Percentiles rank a stretch among this genome's conserved stretches.
These are phyloP conservation scores for Oreochromis tanganicae DNA, from an alignment of 2,113 vertebrate species.

Conservation along the genomic window DNA sequence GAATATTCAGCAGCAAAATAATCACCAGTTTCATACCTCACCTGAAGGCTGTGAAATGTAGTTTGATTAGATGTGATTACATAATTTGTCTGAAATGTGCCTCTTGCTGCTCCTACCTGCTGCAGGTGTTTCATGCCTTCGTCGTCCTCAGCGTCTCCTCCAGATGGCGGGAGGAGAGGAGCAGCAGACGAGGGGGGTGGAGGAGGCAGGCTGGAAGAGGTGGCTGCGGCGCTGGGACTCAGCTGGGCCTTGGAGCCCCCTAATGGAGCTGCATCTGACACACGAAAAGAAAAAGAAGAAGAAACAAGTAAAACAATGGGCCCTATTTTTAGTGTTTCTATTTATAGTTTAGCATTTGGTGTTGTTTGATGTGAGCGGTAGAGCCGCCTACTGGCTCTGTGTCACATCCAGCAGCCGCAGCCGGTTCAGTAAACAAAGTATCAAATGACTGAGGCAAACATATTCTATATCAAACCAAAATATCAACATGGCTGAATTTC, in stretches of 20 bases:
- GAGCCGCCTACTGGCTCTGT: conserved; percentile 1
- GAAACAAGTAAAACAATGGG: conserved; percentile 16
- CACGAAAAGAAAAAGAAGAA: background rate
- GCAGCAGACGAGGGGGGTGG: conserved; percentile 75
- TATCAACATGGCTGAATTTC: background rate
- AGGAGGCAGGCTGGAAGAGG: conserved; percentile 67
- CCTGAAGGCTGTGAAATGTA: background rate
- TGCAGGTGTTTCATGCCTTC: conserved; percentile 92
- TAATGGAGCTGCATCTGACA: conserved; percentile 50
- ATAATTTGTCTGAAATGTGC: background rate
- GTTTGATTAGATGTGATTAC: background rate
- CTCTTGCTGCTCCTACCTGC: conserved; percentile 72
- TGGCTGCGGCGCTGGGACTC: conserved; percentile 41
- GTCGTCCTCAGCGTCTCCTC: conserved; percentile 85
- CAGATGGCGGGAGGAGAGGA: conserved; percentile 68
- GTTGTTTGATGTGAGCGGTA: background rate
- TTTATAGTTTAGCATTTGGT: background rate
- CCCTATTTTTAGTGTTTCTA: background rate
- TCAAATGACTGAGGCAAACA: conserved; percentile 32
- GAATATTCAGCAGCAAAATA: background rate
- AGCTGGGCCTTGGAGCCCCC: conserved; percentile 63
- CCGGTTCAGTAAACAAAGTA: conserved; percentile 43
- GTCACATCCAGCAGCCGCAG: background rate
- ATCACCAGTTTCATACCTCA: background rate
- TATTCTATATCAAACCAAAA: conserved; percentile 44